phyloP scores from a whole-genome alignment of 2,797 vertebrate species.

The Petrocephalus sullivani region DNA sequence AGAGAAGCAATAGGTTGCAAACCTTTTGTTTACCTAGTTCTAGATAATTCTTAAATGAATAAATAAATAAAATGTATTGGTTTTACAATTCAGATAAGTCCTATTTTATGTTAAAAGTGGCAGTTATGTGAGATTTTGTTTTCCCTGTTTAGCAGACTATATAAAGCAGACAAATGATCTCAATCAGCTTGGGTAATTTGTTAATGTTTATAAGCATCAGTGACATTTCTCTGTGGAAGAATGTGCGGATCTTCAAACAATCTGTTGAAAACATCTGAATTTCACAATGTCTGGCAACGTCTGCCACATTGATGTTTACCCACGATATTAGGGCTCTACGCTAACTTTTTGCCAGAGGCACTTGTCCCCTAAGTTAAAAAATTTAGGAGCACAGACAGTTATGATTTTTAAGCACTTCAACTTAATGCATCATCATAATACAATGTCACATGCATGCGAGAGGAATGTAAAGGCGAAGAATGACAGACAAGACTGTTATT shows the following conservation, averaged over 20 bases:
- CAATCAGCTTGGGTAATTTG: slow-evolving; percentile 53
- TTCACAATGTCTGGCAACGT: background rate
- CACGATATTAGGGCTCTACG: too few species aligned
- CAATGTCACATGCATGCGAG: too few species aligned
- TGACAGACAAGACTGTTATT: too few species aligned
- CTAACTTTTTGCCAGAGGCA: too few species aligned
- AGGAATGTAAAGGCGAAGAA: too few species aligned
- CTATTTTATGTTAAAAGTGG: slow-evolving; percentile 31
- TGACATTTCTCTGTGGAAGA: slow-evolving; percentile 20
- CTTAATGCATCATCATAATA: too few species aligned
- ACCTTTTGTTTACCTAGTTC: too few species aligned
- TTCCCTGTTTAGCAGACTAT: slow-evolving; percentile 44
- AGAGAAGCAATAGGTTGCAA: too few species aligned
- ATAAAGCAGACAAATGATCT: slow-evolving; percentile 47
- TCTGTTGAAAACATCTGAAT: background rate
- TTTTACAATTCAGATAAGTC: slow-evolving; percentile 14
- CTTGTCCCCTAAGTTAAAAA: too few species aligned
- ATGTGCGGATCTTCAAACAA: background rate
- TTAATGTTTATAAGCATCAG: slow-evolving; percentile 55
- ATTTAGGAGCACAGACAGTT: too few species aligned
- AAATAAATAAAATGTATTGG: background rate
- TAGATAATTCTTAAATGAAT: background rate
- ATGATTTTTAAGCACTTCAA: too few species aligned
- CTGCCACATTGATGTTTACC: background rate
- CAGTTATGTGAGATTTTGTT: slow-evolving; percentile 26